These are phyloP conservation scores for Magallana ariakensis DNA, from an alignment of 1,140 invertebrate genomes.

Conservation along the genomic window DNA sequence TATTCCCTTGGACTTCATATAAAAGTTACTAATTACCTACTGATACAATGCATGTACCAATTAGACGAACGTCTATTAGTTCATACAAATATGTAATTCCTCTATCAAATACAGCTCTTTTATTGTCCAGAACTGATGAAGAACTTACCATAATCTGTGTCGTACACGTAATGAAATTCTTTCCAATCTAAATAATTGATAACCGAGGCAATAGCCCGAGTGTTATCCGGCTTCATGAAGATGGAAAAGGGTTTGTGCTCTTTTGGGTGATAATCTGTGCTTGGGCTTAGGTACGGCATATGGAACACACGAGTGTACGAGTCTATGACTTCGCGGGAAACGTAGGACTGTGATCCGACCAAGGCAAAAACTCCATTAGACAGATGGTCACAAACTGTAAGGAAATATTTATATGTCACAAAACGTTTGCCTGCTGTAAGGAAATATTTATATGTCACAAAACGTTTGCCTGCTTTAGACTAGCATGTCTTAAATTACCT, in stretches of 20 bases:
- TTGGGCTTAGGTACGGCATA: conserved; percentile 89
- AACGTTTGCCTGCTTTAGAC: too few relatives aligned
- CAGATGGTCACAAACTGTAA: conserved; percentile 95
- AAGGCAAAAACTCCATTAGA: conserved; percentile 94
- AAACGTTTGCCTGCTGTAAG: conserved; percentile 74
- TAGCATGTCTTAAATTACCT: too few relatives aligned
- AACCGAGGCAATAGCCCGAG: conserved; percentile 54
- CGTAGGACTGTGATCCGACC: conserved; percentile 92
- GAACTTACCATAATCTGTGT: conserved; percentile 63
- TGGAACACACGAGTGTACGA: conserved; percentile 97
- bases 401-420: background rate
- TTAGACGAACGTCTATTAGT: background rate
- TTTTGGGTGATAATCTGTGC: conserved; percentile 38
- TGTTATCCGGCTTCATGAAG: conserved; percentile 58
- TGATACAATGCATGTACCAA: conserved; percentile 8
- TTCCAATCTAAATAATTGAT: conserved; percentile 55
- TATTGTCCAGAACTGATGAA: background rate
- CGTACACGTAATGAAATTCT: conserved; percentile 63
- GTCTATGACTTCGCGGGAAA: conserved; percentile 95
- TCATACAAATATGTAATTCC: too few relatives aligned
- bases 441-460: background rate
- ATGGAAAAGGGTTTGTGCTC: conserved; percentile 30
- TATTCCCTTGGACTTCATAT: background rate
- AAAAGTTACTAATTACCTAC: background rate
- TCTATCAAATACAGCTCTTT: too few relatives aligned